These are phyloP conservation scores for Drosophila anomalata DNA, from an alignment of 2,888 invertebrate genomes.

Conservation along the genomic window DNA sequence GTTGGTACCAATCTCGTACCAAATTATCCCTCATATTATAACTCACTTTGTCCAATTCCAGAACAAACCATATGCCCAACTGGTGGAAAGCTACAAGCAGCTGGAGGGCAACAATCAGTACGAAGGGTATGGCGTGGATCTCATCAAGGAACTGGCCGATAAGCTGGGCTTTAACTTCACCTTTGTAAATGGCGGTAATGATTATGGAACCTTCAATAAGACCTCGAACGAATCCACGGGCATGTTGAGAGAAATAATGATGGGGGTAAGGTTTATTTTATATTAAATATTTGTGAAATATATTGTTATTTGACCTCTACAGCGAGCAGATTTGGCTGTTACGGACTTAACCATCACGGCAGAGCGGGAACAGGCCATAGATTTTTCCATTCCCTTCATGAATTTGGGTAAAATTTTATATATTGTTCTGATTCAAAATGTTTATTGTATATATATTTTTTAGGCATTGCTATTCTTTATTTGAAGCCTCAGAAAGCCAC, in stretches of 20 bases:
- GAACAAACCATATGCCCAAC: constrained; percentile 93
- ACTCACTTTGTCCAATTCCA: constrained; percentile 28
- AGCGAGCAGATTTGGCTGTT: constrained; percentile 95
- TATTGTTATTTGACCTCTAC: constrained; percentile 49
- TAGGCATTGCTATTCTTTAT: constrained; percentile 94
- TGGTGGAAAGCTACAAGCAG: constrained; percentile 87
- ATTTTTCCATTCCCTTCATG: constrained; percentile 98
- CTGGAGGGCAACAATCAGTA: constrained; percentile 92
- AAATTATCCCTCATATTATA: not conserved
- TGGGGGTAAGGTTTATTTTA: constrained; percentile 82
- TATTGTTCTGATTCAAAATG: fast-evolving
- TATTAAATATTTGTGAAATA: no score
- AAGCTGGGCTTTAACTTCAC: constrained; percentile 93
- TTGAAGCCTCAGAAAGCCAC: constrained; percentile 92
- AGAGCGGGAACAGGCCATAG: constrained; percentile 93
- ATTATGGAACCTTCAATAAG: constrained; percentile 89
- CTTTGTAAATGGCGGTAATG: constrained; percentile 90
- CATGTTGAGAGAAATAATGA: constrained; percentile 93
- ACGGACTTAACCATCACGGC: constrained; percentile 96
- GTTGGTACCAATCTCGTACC: constrained; percentile 62
- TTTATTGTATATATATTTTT: not conserved
- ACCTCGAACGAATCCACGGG: constrained; percentile 91
- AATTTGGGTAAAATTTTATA: constrained; percentile 87
- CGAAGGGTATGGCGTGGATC: constrained; percentile 94
- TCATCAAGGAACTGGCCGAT: constrained; percentile 91